These are phyloP conservation scores for Dromas ardeola DNA, from an alignment of 2,113 vertebrate species.

Conservation along the genomic window DNA sequence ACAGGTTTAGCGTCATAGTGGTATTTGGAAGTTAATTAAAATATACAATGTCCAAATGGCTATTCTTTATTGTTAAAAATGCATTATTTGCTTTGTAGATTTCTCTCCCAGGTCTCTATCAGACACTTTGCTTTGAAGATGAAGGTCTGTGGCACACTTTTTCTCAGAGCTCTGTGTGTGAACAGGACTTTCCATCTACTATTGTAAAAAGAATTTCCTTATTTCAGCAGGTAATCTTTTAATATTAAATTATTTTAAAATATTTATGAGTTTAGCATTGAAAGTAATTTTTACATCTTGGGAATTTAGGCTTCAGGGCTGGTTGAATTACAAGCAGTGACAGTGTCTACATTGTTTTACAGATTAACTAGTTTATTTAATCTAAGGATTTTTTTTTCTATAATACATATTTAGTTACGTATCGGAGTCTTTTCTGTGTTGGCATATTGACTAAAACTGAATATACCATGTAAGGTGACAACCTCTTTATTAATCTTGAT, in stretches of 20 bases:
- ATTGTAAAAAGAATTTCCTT: constrained; percentile 86
- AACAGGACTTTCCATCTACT: constrained; percentile 89
- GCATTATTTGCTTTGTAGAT: constrained; percentile 71
- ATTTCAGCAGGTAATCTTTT: constrained; percentile 91
- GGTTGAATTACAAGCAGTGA: neutral
- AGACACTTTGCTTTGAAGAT: constrained; percentile 88
- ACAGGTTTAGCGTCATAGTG: neutral
- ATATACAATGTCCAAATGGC: neutral
- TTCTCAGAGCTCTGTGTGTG: constrained; percentile 88
- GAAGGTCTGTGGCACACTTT: constrained; percentile 87
- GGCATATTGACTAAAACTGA: neutral
- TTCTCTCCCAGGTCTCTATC: constrained; percentile 87
- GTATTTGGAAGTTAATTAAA: neutral
- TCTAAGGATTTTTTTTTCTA: neutral
- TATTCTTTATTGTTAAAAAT: neutral
- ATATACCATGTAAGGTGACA: neutral
- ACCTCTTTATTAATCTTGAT: neutral
- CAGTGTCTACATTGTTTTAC: neutral
- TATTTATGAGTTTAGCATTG: neutral
- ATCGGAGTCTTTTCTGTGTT: neutral
- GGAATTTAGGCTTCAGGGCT: neutral
- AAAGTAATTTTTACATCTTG: neutral
- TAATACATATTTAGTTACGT: neutral
- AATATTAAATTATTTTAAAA: neutral
- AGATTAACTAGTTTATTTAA: neutral